Conservation (phyloP, 2,113 vertebrate genomes). For the Shinisaurus crocodilurus region DNA sequence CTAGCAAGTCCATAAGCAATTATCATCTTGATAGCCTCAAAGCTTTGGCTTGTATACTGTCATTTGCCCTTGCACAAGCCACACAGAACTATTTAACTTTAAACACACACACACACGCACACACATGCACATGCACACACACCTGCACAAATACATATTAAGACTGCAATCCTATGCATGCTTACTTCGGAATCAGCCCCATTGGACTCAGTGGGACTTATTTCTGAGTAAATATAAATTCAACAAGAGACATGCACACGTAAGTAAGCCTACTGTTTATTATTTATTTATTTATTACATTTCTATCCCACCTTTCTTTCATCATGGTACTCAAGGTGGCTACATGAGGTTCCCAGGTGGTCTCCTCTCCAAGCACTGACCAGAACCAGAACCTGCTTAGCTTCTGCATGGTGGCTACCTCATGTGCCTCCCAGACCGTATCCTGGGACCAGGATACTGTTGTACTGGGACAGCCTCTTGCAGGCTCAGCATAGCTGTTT, state of each 20-base stretch:
- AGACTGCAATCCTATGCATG: neutral
- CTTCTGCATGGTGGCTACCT: too few relatives aligned
- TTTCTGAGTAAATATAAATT: neutral
- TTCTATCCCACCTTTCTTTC: too few relatives aligned
- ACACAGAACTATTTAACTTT: constrained; percentile 49
- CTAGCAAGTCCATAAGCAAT: constrained; percentile 78
- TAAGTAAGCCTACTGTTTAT: too few relatives aligned
- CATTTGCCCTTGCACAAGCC: constrained; percentile 59
- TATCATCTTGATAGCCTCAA: constrained; percentile 76
- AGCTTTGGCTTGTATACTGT: constrained; percentile 68
- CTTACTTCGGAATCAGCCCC: neutral
- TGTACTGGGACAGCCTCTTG: neutral
- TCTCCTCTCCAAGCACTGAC: too few relatives aligned
- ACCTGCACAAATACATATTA: too few relatives aligned
- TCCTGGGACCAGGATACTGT: too few relatives aligned
- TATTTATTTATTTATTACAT: too few relatives aligned
- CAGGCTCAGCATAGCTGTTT: neutral
- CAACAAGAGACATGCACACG: neutral
- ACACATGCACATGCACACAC: neutral
- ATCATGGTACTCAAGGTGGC: too few relatives aligned
- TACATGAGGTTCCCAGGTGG: too few relatives aligned
- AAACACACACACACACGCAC: neutral
- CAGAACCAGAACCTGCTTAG: too few relatives aligned
- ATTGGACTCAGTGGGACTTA: neutral
- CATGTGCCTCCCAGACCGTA: too few relatives aligned